Evolutionary conservation across 2,113 vertebrate genomes (phyloP).

Genomic region (Acrocephalus arundinaceus): DNA sequence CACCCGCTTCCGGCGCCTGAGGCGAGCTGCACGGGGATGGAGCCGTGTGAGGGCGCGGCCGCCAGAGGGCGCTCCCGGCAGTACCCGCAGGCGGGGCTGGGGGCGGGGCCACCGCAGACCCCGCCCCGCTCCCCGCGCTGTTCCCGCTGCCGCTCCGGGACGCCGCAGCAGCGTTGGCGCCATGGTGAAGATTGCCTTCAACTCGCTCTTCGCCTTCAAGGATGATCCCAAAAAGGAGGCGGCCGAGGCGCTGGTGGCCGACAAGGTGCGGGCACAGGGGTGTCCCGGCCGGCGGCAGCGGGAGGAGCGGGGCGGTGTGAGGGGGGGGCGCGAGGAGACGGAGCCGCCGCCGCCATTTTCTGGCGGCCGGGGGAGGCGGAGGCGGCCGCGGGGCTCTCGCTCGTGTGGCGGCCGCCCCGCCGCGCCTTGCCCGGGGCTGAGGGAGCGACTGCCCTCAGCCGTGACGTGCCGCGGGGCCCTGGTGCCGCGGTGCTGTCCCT

Average conservation of each 20-base stretch:
- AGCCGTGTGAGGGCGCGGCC: neutral
- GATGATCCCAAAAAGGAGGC: constrained; percentile 73
- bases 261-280: constrained; percentile 70
- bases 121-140: neutral
- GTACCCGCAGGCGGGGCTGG: rapidly evolving
- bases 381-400: neutral
- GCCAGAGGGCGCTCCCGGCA: neutral
- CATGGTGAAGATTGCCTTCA: constrained; percentile 88
- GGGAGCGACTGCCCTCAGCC: neutral
- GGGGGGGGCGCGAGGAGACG: neutral
- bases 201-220: constrained; percentile 83
- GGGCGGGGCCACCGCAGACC: neutral
- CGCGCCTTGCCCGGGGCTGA: neutral
- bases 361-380: neutral
- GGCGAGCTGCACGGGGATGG: rapidly evolving
- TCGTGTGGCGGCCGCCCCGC: neutral
- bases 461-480: neutral
- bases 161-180: too few species aligned
- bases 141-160: neutral
- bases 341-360: constrained; percentile 65
- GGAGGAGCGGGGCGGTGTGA: neutral
- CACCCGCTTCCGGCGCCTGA: neutral
- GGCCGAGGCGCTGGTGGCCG: constrained; percentile 64
- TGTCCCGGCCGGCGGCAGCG: neutral
- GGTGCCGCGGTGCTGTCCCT: neutral